These are phyloP conservation scores for Apteryx mantelli DNA, from an alignment of 2,113 vertebrate species.

Conservation along the genomic window DNA sequence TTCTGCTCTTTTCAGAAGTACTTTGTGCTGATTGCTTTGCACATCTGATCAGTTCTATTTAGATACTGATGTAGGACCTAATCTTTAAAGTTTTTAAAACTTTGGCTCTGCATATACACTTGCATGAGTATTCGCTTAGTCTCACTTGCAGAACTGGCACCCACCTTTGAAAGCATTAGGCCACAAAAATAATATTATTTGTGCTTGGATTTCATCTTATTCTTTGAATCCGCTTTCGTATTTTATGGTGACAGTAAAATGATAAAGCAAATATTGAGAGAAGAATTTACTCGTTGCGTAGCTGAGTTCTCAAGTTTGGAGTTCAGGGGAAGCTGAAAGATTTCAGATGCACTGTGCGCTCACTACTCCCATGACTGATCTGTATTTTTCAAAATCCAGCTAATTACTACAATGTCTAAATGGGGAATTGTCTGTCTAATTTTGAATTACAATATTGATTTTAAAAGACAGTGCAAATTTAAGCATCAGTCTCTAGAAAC, in stretches of 20 bases:
- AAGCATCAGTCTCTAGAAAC: background rate
- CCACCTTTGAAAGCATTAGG: background rate
- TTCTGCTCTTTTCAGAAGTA: background rate
- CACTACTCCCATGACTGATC: background rate
- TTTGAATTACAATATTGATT: conserved; percentile 22
- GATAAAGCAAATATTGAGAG: background rate
- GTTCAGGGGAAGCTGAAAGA: background rate
- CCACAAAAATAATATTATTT: background rate
- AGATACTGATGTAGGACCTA: background rate
- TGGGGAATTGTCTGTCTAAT: conserved; percentile 18
- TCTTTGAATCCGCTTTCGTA: background rate
- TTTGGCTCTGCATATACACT: background rate
- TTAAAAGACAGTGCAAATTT: background rate
- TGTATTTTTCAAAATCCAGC: conserved; percentile 25
- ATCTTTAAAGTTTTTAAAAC: background rate
- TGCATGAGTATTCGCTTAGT: background rate
- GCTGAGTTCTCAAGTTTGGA: background rate
- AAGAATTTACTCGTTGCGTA: background rate
- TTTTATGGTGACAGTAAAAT: conserved; percentile 8
- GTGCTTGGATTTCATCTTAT: background rate
- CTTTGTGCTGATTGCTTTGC: background rate
- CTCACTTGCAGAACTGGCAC: background rate
- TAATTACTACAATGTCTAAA: conserved; percentile 19
- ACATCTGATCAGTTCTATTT: conserved; percentile 15
- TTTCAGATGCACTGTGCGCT: background rate